A percentile compares a stretch with the other conserved stretches of the same genome.
phyloP scores from a whole-genome alignment of 2,888 invertebrate species.

The Venustoraphidia nigricollis region DNA sequence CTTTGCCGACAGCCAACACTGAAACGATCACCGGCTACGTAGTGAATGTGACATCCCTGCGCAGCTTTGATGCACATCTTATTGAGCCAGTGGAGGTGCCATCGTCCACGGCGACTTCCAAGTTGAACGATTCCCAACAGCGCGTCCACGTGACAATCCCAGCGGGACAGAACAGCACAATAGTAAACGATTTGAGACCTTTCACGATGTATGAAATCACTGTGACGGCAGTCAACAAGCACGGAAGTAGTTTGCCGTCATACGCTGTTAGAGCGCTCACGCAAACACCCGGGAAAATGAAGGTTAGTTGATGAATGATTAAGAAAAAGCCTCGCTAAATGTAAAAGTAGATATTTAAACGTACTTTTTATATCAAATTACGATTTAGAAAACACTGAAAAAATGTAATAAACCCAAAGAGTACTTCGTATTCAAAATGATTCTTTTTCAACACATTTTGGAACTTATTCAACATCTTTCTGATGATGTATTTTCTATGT shows the following conservation, averaged over 20 bases:
- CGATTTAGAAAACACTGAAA: too few relatives aligned
- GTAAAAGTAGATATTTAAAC: too few relatives aligned
- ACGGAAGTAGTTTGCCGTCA: slow-evolving; percentile 64
- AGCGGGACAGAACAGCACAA: slow-evolving; percentile 38
- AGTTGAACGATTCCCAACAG: slow-evolving; percentile 19
- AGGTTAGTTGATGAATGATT: slow-evolving; percentile 11
- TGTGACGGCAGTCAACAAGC: slow-evolving; percentile 54
- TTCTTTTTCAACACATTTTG: too few relatives aligned
- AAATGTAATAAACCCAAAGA: too few relatives aligned
- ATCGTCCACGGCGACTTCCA: slow-evolving; percentile 19
- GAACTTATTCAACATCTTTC: too few relatives aligned
- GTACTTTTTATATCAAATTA: too few relatives aligned
- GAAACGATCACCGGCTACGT: slow-evolving; percentile 49
- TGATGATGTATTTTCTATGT: too few relatives aligned
- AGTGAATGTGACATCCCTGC: slow-evolving; percentile 55
- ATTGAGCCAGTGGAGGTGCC: slow-evolving; percentile 30
- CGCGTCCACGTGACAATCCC: slow-evolving; percentile 38
- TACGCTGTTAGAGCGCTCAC: slow-evolving; percentile 58
- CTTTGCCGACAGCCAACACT: slow-evolving; percentile 42
- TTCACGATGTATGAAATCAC: slow-evolving; percentile 74
- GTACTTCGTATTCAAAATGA: too few relatives aligned
- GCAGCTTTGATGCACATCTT: slow-evolving; percentile 47
- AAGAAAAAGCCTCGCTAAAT: too few relatives aligned
- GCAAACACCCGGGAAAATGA: slow-evolving; percentile 45
- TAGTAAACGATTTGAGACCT: slow-evolving; percentile 48